Base-by-base conservation (phyloP, 1,140 invertebrate genomes). In the Riptortus pedestris region DNA sequence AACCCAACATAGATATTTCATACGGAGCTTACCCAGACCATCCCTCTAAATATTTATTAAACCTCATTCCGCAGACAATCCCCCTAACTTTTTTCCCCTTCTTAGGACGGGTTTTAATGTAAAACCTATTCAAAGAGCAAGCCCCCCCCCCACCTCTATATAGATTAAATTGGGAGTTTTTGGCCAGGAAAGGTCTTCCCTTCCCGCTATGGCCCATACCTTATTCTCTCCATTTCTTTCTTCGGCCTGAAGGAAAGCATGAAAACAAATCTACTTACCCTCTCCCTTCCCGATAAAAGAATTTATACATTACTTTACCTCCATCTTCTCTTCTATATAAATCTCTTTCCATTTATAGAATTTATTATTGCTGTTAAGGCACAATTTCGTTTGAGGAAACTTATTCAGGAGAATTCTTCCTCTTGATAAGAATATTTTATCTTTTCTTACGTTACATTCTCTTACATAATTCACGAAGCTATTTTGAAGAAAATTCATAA, bases 321-420 rank as follows among this genome's bases (percentile, higher is more conserved):
- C 14, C 18, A 26, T 55, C 51, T 24, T 24, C 22, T 24, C 51
- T 55, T 26, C 51, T 3, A 24, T n/a, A 22, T 26, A 55, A 55
- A 55, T 55, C 51, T 26, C 51, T 12, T 55, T 55, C 51, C 51
- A 55, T 55, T 55, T 55, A 55, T 55, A 55, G 51, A 55, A 55
- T 55, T 55, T 55, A 55, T 55, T 55, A 55, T 55, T 55, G 20
- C 22, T 9, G 51, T 55, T 26, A 55, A 24, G 51, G 51, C 51
- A 16, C 51, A 55, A 55, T 55, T 55, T 26, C 22, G 51, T 55
- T 55, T 20, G 18, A 14, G 24, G 31, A 14, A 38, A 38, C 5
- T 14, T 38, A 7, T 7, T 38, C 14, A 5, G 14, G 31, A 14
- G 31, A 14, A 38, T 7, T 38, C 31, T 38, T 38, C 31, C 31